Evolutionary conservation across 2,113 vertebrate genomes (phyloP), one percentile per base, ranked within the genome.

Genomic region (Corythornis cristatus): DNA sequence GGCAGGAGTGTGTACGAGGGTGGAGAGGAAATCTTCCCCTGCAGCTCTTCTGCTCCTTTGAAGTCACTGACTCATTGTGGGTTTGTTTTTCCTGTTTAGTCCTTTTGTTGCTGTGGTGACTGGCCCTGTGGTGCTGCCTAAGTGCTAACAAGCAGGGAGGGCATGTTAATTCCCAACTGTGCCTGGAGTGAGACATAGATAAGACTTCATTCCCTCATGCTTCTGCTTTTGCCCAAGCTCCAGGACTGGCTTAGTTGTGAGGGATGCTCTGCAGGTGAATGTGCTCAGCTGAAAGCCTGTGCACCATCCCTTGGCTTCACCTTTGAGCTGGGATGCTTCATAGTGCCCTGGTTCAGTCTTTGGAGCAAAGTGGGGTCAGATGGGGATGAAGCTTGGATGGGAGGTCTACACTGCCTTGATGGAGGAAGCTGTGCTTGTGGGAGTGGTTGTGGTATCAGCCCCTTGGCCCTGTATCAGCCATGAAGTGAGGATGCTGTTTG

Each of bases 41-140:
- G 53, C 3, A 9, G 93, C 91, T 58, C 29, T 80, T 71, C n/a
- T 57, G 26, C 54, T 89, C 57, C 86, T 95, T 93, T 95, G 84
- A 96, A 96, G 90, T 82, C 45, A 22, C 19, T 95, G 96, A 93
- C 65, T 96, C 88, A 93, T 7, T 87, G 58, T 45, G 60, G 60
- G 81, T 76, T 75, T 84, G 87, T 80, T 85, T 94, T 96, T 95
- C 93, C 94, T 89, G 88, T 92, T 86, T 50, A 18, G 56, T 71
- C 5, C 0, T 77, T 62, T 35, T 73, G 93, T 95, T 91, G 83
- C 95, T 93, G 54, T 87, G 93, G 96, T 83, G 82, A 92, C 64
- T 74, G 68, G 58, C 51, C 42, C 71, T 0, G 1, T 35, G 29
- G 28, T 29, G 65, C 84, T 73, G 68, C 37, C 48, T 15, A 28